Evolutionary conservation across 1,140 invertebrate genomes (phyloP).

Genomic region (Atta cephalotes): DNA sequence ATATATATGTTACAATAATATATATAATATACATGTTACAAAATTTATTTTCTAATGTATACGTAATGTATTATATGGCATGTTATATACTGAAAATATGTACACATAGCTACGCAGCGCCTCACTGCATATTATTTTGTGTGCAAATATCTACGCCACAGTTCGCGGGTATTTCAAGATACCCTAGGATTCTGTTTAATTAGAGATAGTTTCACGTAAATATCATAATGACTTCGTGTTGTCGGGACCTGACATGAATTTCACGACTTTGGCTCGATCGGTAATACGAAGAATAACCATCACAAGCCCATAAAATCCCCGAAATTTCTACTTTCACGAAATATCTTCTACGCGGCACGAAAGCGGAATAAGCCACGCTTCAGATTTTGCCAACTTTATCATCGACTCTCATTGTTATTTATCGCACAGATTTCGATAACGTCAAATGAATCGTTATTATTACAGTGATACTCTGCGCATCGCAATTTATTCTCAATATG

Average conservation of each 20-base stretch:
- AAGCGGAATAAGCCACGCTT: conserved; percentile 9
- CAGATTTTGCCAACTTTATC: conserved; percentile 16
- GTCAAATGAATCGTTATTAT: not conserved
- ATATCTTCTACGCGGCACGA: not conserved
- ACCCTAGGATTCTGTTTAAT: conserved; percentile 67
- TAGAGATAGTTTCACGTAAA: conserved; percentile 46
- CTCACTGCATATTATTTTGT: conserved; percentile 49
- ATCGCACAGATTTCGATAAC: conserved; percentile 9
- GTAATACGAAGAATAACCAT: not conserved
- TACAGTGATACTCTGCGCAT: not conserved
- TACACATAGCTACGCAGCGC: conserved; percentile 13
- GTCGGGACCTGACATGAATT: conserved; percentile 8
- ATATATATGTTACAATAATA: not conserved
- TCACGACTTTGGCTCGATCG: not conserved
- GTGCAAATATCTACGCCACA: conserved; percentile 10
- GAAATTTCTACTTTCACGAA: conserved; percentile 10
- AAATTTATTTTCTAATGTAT: conserved; percentile 25
- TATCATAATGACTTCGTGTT: conserved; percentile 19
- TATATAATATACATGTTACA: not conserved
- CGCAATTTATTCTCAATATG: not conserved
- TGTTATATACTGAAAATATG: conserved; percentile 29
- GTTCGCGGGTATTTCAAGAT: conserved; percentile 10
- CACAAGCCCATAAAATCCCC: not conserved
- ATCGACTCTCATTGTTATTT: conserved; percentile 47
- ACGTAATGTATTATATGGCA: not conserved